Base-by-base conservation (phyloP, 1,140 invertebrate species). In the Calliopsis andreniformis region DNA sequence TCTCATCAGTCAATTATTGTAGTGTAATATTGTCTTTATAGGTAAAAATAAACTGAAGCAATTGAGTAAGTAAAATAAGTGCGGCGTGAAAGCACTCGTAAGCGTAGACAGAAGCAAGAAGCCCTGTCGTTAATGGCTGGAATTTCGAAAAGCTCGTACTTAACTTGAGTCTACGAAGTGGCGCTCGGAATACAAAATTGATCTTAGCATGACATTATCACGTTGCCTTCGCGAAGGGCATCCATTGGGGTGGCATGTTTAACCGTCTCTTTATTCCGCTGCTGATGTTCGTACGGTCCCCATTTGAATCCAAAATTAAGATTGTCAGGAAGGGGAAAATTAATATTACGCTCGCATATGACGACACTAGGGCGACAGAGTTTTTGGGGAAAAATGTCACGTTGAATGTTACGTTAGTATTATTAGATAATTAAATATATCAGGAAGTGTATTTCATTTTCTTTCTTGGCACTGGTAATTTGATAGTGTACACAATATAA, bases 141-240 rank as follows among this genome's bases (percentile, higher is more conserved):
- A 88, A 89, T 89, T 89, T 89, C 81, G 85, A 87, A 89, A 89
- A 89, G 87, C 88, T 88, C 82, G 82, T 84, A 85, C 88, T 89
- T 87, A 88, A 89, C 85, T 88, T 62, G 80, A 87, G 84, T 86
- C 87, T 89, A 78, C 79, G 83, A 87, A 86, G 87, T 88, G 88
- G 89, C 80, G 89, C 77, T 66, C 79, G 70, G 89, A 90, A 90
- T 90, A 90, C 87, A 87, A 90, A 90, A 89, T 89, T 88, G 89
- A 89, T 89, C 89, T 90, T 90, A 90, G 83, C 87, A 85, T 84
- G 86, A 83, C 83, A 90, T 89, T 90, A 90, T 76, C 82, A 58
- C 73, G 75, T 80, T 69, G 64, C 61, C 30, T 43, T 62, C 51
- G 53, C 75, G 56, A 42, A 55, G 64, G 51, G 59, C 72, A 71